Evolutionary conservation across 1,140 invertebrate species (phyloP).

Genomic region (Temnothorax curvispinosus): DNA sequence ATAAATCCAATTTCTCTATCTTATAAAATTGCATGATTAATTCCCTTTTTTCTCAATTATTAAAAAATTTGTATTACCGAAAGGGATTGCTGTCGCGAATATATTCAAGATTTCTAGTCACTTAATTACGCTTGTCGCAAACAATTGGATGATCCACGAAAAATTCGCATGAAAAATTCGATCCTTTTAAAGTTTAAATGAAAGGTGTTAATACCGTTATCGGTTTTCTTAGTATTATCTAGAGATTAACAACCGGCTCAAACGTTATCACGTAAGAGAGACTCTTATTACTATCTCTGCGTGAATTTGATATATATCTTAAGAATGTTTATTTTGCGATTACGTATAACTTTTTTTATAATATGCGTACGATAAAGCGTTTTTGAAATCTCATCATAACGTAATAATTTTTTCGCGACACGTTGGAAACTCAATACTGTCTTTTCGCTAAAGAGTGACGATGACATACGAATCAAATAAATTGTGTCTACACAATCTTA

Average conservation of each 20-base stretch:
- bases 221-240: conserved; percentile 23
- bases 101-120: neutral
- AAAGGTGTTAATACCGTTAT: conserved; percentile 54
- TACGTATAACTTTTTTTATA: neutral
- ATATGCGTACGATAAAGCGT: neutral
- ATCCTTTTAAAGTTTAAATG: conserved; percentile 57
- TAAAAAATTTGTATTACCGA: neutral
- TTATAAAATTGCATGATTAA: neutral
- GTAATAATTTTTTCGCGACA: neutral
- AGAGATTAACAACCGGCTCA: conserved; percentile 43
- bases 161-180: neutral
- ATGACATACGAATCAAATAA: neutral
- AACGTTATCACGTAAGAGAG: conserved; percentile 39
- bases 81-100: neutral
- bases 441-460: neutral
- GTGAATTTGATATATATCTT: conserved; percentile 22
- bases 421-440: neutral
- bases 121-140: neutral
- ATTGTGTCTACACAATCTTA: neutral
- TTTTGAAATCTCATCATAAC: neutral
- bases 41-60: neutral
- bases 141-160: neutral
- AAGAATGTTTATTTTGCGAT: conserved; percentile 26
- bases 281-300: conserved; percentile 26
- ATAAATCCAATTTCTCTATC: neutral